These are phyloP conservation scores for Cynocephalus volans DNA, from an alignment of 2,113 vertebrate genomes.

Conservation along the genomic window DNA sequence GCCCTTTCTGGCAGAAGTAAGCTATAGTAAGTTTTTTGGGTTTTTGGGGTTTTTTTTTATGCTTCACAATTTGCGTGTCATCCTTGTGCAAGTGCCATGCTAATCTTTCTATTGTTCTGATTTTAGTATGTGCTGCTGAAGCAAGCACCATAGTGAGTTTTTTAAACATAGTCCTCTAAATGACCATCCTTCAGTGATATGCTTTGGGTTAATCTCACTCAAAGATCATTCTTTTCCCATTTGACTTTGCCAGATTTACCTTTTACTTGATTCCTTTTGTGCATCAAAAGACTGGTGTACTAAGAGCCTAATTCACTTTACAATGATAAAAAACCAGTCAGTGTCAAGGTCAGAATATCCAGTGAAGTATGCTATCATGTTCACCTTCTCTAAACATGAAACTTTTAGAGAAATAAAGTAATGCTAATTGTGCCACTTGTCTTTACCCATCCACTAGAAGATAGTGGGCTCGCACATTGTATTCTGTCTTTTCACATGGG, in stretches of 20 bases:
- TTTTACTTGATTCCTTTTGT: conserved; percentile 14
- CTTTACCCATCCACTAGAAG: not conserved
- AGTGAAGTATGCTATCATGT: not conserved
- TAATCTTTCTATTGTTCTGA: too few relatives aligned
- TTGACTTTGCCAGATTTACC: not conserved
- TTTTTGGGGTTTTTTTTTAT: too few relatives aligned
- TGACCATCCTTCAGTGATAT: not conserved
- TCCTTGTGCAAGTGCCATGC: too few relatives aligned
- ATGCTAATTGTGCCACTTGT: not conserved
- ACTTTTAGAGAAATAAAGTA: not conserved
- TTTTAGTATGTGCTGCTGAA: too few relatives aligned
- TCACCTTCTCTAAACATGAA: not conserved
- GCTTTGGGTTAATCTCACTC: not conserved
- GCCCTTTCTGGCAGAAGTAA: not conserved
- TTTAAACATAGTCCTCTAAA: not conserved
- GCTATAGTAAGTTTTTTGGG: not conserved
- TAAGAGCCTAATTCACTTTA: not conserved
- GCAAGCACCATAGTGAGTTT: not conserved
- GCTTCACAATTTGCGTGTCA: too few relatives aligned
- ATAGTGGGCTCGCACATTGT: not conserved
- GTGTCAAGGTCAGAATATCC: not conserved
- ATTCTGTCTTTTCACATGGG: not conserved
- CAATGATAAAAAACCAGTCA: not conserved
- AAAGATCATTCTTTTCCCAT: not conserved
- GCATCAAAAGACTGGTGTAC: not conserved